Evolutionary conservation across 2,888 invertebrate genomes (phyloP).

Genomic region (Cephus spinipes): DNA sequence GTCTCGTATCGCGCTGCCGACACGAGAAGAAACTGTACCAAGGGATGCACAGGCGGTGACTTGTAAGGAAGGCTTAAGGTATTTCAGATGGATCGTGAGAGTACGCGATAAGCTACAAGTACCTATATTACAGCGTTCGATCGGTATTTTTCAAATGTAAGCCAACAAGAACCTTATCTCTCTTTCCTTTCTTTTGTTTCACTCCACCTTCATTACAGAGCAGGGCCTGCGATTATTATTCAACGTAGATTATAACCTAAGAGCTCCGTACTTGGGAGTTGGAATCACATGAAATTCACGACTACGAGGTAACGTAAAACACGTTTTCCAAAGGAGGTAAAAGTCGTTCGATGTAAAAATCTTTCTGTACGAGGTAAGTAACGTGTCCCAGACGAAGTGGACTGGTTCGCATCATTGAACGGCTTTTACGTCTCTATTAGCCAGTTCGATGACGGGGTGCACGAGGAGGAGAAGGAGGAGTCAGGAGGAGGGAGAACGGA

Average conservation of each 20-base stretch:
- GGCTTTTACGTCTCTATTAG: slow-evolving; percentile 9
- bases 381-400: slow-evolving; percentile 1
- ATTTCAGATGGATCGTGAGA: too few relatives aligned
- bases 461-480: slow-evolving; percentile 2
- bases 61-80: too few relatives aligned
- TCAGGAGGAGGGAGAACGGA: slow-evolving; percentile 4
- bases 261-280: too few relatives aligned
- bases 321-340: neutral
- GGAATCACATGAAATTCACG: too few relatives aligned
- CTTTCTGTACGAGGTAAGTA: neutral
- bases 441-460: slow-evolving; percentile 13
- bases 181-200: neutral
- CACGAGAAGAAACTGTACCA: too few relatives aligned
- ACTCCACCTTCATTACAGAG: neutral
- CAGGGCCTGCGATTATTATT: too few relatives aligned
- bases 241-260: too few relatives aligned
- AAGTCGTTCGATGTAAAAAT: neutral
- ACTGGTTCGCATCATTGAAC: neutral
- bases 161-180: neutral
- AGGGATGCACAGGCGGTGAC: too few relatives aligned
- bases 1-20: too few relatives aligned
- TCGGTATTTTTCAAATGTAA: neutral
- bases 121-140: too few relatives aligned
- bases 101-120: too few relatives aligned
- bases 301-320: too few relatives aligned